Conservation (phyloP, 1,140 invertebrate genomes). For the Himalopsyche phryganea region DNA sequence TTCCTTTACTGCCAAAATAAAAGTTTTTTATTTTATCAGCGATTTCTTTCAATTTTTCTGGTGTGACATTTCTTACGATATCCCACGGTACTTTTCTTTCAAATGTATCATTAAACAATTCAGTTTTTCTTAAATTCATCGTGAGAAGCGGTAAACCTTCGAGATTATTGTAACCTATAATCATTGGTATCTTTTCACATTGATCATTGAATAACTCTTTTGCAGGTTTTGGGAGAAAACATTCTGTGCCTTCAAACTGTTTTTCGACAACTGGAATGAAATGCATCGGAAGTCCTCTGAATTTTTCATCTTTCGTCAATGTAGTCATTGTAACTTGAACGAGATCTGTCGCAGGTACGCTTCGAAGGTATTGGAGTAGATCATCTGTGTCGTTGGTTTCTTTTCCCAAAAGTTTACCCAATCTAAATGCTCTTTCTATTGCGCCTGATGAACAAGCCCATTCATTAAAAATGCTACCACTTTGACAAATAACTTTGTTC, state of each 20-base stretch:
- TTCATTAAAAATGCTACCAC: conserved; percentile 54
- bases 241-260: conserved; percentile 38
- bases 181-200: conserved; percentile 55
- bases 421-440: conserved; percentile 40
- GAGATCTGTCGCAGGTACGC: conserved; percentile 42
- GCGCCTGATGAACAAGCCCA: conserved; percentile 39
- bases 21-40: conserved; percentile 45
- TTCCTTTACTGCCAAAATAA: conserved; percentile 47
- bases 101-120: conserved; percentile 40
- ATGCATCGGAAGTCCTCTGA: conserved; percentile 44
- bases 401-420: conserved; percentile 46
- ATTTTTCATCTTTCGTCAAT: conserved; percentile 38
- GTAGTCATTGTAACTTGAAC: conserved; percentile 38
- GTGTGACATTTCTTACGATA: conserved; percentile 35
- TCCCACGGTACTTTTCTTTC: conserved; percentile 42
- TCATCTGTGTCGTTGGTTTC: conserved; percentile 43
- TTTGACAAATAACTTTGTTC: conserved; percentile 54
- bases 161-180: conserved; percentile 56
- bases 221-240: conserved; percentile 44
- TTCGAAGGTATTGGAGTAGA: conserved; percentile 47
- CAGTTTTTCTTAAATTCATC: conserved; percentile 36
- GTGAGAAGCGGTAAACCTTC: conserved; percentile 54
- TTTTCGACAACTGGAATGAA: conserved; percentile 49
- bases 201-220: conserved; percentile 42
- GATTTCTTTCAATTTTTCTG: conserved; percentile 39